Base-by-base conservation (phyloP, 2,888 invertebrate genomes). In the Euspilapteryx auroguttella region DNA sequence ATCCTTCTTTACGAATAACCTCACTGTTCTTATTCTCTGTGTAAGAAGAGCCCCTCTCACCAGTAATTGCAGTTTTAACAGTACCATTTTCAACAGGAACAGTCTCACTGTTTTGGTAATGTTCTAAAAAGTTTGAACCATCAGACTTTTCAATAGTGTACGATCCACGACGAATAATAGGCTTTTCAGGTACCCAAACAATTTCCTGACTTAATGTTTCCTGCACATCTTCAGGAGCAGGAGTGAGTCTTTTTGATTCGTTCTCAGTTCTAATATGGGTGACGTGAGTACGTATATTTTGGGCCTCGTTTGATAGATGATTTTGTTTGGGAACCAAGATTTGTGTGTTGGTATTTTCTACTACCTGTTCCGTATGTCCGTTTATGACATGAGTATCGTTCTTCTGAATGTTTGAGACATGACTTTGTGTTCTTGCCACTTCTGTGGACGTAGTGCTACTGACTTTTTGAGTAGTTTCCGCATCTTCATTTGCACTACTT, bases 71-170 rank as follows among this genome's bases (percentile, higher is more conserved):
- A 12, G 49, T 48, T 28, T 44, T 52, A 9, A 56, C 46, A 4
- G 55, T 36, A 29, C 73, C 73, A 34, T 69, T 68, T 27, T 62
- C 50, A 2, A 61, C 52, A 2, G 69, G 69, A 39, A 71, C 45
- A 0, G 63, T 49, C 42, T 69, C 66, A 33, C 49, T 59, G 28
- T 52, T 54, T 30, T 63, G 48, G 39, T 58, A 73, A 25, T 52
- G 46, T 40, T 73, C 68, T 21, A 52, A 41, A 33, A 54, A 63
- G 23, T 53, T 49, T 15, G 49, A 49, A 5, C 47, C 62, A 22
- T 63, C 61, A 4, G 50, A 38, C 29, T 50, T 69, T 25, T 73
- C 75, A 25, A 75, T 71, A 1, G 75, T 75, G 36, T 75, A 75
- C 2, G 73, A 73, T 8, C 66, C 71, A 9, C 75, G 59, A 12